phyloP scores from a whole-genome alignment of 64 coral and sea anemone genomes.

The Acropora yongei region DNA sequence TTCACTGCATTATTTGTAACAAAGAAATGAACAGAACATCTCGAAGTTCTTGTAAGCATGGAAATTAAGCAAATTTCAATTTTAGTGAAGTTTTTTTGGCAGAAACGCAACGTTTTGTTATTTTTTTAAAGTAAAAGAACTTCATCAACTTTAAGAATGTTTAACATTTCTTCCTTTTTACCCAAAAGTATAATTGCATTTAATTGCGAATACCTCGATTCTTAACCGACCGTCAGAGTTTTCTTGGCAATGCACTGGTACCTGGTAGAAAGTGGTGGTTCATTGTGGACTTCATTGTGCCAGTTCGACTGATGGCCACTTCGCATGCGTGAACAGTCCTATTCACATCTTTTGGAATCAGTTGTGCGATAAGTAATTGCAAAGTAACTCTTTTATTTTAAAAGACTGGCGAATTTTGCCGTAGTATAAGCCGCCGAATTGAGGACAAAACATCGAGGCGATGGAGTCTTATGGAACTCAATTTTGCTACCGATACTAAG shows the following conservation, averaged over 20 bases:
- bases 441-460: conserved; percentile 12
- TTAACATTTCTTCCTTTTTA: too few species aligned
- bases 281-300: conserved; percentile 41
- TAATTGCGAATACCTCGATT: not conserved
- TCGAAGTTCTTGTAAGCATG: too few species aligned
- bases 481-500: conserved; percentile 77
- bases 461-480: conserved; percentile 90
- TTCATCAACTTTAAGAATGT: too few species aligned
- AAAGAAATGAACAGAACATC: too few species aligned
- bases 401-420: not conserved
- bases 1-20: too few species aligned
- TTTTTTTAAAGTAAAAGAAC: too few species aligned
- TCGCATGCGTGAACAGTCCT: not conserved
- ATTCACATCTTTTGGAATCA: not conserved
- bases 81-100: too few species aligned
- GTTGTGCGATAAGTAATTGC: not conserved
- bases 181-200: too few species aligned
- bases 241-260: conserved; percentile 8
- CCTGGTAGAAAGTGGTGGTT: conserved; percentile 16
- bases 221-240: not conserved
- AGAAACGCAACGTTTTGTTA: too few species aligned
- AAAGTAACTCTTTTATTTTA: not conserved
- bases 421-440: not conserved
- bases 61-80: too few species aligned
- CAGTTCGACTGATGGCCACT: not conserved